Evolutionary conservation across 2,888 invertebrate species (phyloP).

Genomic region (Ectemnius continuus): DNA sequence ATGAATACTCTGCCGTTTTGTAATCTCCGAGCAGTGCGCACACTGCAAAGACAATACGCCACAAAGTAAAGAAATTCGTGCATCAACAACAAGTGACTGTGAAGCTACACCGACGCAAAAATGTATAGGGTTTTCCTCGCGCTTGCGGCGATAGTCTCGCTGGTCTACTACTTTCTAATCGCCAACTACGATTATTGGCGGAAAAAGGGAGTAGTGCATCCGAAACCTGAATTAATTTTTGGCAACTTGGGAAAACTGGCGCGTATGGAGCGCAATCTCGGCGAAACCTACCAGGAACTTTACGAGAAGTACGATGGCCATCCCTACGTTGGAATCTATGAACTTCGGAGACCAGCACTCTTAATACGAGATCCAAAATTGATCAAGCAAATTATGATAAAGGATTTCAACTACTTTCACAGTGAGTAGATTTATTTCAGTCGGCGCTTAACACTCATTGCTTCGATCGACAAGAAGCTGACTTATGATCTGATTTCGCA

Average conservation of each 20-base stretch:
- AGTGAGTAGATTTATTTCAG: conserved; percentile 30
- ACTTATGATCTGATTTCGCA: no score
- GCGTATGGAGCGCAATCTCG: not conserved
- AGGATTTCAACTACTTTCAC: conserved; percentile 68
- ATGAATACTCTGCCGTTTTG: no score
- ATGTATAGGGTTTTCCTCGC: not conserved
- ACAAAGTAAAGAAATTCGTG: no score
- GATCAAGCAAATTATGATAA: conserved; percentile 65
- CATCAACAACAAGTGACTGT: no score
- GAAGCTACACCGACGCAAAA: not conserved
- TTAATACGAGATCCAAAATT: conserved; percentile 65
- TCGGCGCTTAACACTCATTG: not conserved
- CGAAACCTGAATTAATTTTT: not conserved
- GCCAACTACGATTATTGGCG: not conserved
- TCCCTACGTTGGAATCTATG: not conserved
- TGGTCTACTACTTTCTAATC: not conserved
- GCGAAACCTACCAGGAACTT: not conserved
- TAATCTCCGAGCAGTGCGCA: no score
- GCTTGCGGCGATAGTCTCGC: not conserved
- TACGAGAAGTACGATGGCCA: not conserved
- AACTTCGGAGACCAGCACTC: conserved; percentile 61
- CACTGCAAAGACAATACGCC: no score
- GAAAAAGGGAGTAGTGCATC: not conserved
- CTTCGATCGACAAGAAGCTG: not conserved
- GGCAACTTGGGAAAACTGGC: not conserved